Conservation (phyloP, 2,113 vertebrate genomes). For the Elaphurus davidianus region DNA sequence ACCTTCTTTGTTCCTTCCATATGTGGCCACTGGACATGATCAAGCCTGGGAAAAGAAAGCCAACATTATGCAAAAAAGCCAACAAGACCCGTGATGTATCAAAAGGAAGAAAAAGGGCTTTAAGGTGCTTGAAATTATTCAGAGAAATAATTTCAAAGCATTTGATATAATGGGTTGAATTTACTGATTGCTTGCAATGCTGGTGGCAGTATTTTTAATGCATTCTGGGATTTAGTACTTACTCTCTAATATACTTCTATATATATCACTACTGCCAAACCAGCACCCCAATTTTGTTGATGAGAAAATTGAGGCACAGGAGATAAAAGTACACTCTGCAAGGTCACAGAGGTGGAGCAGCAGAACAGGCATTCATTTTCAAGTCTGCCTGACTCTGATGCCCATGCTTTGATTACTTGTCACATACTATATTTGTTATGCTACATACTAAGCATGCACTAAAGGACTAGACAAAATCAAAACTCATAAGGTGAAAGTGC, state of each 20-base stretch:
- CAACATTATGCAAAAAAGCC: neutral
- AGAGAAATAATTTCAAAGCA: neutral
- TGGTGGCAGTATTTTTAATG: neutral
- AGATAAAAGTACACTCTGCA: neutral
- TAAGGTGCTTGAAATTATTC: neutral
- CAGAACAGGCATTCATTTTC: neutral
- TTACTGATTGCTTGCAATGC: neutral
- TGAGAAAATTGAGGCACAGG: neutral
- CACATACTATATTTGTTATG: neutral
- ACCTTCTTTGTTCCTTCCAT: constrained; percentile 68
- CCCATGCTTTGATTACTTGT: neutral
- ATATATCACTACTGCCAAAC: neutral
- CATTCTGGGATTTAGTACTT: neutral
- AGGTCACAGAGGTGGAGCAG: neutral
- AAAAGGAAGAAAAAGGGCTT: neutral
- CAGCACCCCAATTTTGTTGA: neutral
- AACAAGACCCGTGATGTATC: neutral
- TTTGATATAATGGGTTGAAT: neutral
- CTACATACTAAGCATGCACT: neutral
- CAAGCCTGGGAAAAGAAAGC: constrained; percentile 30
- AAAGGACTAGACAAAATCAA: neutral
- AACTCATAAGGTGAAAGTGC: neutral
- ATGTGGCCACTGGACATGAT: constrained; percentile 51
- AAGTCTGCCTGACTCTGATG: neutral
- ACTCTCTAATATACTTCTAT: neutral